Conservation (phyloP, 2,113 vertebrate genomes). For the Oenanthe melanoleuca region DNA sequence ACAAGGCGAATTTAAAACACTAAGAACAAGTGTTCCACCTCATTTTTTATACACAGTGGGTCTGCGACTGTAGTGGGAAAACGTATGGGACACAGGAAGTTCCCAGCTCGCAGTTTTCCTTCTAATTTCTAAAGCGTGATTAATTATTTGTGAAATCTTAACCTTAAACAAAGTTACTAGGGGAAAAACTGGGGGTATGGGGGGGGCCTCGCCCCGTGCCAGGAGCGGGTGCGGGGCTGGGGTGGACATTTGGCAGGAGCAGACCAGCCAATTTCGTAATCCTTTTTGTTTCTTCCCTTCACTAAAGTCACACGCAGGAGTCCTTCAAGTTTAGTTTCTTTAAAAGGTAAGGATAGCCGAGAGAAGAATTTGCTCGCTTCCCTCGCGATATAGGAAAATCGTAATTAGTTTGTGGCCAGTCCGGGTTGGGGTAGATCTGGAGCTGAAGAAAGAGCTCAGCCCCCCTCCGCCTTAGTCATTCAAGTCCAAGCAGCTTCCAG, state of each 20-base stretch:
- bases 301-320: background rate
- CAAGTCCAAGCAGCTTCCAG: constrained; percentile 53
- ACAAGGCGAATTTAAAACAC: background rate
- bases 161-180: background rate
- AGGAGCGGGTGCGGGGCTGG: background rate
- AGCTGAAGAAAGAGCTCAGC: background rate
- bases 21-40: background rate
- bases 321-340: background rate
- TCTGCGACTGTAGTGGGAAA: background rate
- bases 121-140: background rate
- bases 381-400: background rate
- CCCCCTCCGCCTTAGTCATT: constrained; percentile 40
- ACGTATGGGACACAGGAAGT: background rate
- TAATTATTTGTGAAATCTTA: background rate
- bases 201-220: background rate
- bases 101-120: background rate
- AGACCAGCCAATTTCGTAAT: background rate
- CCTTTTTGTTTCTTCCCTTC: background rate
- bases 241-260: background rate
- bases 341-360: background rate
- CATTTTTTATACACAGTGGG: background rate
- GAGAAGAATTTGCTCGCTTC: background rate
- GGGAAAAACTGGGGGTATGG: accelerated
- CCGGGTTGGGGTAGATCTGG: constrained; percentile 35
- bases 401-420: constrained; percentile 8